Evolutionary conservation across 2,888 invertebrate genomes (phyloP), one percentile per base, ranked within the genome.

Genomic region (Nudaria mundana): DNA sequence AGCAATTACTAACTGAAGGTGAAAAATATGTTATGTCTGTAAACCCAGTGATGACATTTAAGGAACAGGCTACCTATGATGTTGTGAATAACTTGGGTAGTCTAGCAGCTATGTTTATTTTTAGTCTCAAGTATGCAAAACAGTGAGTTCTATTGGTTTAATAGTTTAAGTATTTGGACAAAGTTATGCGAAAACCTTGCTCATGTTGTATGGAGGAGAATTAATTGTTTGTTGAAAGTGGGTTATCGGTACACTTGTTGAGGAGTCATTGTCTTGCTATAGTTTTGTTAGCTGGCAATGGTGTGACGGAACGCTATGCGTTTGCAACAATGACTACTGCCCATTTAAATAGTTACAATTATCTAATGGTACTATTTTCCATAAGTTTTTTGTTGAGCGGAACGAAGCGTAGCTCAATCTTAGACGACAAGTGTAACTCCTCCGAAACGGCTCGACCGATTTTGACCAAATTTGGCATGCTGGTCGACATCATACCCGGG

Each of bases 11-110:
- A 47, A 99, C 99, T 3, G 99, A 99, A 90, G 99, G 99, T 20
- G 99, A 99, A 80, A 94, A 95, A 65, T 98, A 98, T 86, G 95
- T 99, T 0, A 99, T 99, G 99, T 98, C 98, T 3, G 91, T 98
- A 46, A 96, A 98, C 66, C 96, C 97, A 41, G 93, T 98, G 28
- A 89, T 99, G 64, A 93, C 94, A 37, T 98, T 99, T 73, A 94
- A 94, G 49, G 95, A 99, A 76, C 99, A 99, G 81, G 99, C 98
- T 30, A 94, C 97, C 43, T 99, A 98, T 81, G 99, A 99, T 87
- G 94, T 98, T 37, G 97, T 99, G 1, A 98, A 98, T 79, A 98
- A 99, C 87, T 90, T 99, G 53, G 99, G 99, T 16, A 98, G 98
- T 56, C 85, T 99, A 65, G 97, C 98, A 4, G 98, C 98, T 10